A percentile compares a stretch with the other conserved stretches of the same genome.
Conservation (phyloP, 2,113 vertebrate species). For the Bujurquina vittata region DNA sequence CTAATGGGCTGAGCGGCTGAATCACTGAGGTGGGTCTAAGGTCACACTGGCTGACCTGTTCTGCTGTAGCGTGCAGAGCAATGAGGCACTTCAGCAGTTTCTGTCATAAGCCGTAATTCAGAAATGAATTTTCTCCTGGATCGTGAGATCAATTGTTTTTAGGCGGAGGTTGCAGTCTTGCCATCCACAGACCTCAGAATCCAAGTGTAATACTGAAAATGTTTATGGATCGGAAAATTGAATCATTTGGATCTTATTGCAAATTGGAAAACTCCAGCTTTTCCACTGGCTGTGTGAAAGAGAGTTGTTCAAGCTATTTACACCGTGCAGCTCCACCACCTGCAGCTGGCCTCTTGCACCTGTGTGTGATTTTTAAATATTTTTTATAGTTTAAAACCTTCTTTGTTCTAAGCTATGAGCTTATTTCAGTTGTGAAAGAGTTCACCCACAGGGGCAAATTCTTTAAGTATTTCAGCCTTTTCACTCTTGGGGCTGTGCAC, state of each 20-base stretch:
- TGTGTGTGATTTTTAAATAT: not conserved
- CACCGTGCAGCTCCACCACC: not conserved
- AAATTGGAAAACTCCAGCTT: constrained; percentile 11
- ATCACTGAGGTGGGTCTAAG: constrained; percentile 19
- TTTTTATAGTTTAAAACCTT: not conserved
- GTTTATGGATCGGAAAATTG: constrained; percentile 39
- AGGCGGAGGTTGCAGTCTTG: constrained; percentile 16
- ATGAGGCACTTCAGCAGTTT: not conserved
- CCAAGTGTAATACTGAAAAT: constrained; percentile 1
- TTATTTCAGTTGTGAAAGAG: not conserved
- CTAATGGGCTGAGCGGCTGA: constrained; percentile 16
- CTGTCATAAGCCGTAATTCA: constrained; percentile 3
- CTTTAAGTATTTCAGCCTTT: not conserved
- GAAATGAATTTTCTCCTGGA: constrained; percentile 22
- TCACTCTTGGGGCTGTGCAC: not conserved
- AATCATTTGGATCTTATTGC: constrained; percentile 9
- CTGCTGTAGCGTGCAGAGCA: not conserved
- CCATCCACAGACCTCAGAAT: not conserved
- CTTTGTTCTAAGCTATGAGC: not conserved
- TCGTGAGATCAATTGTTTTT: constrained; percentile 3
- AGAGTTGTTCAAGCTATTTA: not conserved
- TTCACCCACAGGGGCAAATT: not conserved
- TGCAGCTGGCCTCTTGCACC: not conserved
- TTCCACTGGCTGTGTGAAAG: constrained; percentile 8
- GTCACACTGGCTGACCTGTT: constrained; percentile 32